Conservation (phyloP, 2,113 vertebrate species). For the Clarias magur region DNA sequence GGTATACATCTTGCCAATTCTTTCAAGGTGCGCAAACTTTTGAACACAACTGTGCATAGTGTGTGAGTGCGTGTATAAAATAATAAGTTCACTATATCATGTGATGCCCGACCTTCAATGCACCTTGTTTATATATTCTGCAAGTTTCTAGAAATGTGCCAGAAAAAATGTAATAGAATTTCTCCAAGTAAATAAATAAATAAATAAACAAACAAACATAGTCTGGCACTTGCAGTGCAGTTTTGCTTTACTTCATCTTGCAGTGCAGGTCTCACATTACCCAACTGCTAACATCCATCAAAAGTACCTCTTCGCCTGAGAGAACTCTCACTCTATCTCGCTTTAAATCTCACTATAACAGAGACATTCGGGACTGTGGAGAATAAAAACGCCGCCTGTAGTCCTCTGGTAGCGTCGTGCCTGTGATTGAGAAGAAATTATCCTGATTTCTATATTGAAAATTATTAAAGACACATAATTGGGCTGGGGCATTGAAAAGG, state of each 20-base stretch:
- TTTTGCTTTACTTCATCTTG: not conserved
- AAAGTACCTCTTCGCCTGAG: constrained; percentile 26
- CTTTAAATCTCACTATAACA: not conserved
- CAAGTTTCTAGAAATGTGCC: not conserved
- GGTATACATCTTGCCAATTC: too few relatives aligned
- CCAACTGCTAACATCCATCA: constrained; percentile 18
- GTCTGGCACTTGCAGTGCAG: not conserved
- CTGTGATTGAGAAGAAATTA: not conserved
- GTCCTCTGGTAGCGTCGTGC: not conserved
- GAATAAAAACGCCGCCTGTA: not conserved
- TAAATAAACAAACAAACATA: too few relatives aligned
- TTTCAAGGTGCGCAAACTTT: too few relatives aligned
- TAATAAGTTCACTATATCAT: not conserved
- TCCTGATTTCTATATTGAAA: not conserved
- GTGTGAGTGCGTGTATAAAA: too few relatives aligned
- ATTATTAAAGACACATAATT: not conserved
- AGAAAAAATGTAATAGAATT: too few relatives aligned
- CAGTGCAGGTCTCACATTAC: not conserved
- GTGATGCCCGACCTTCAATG: not conserved
- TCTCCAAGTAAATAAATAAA: too few relatives aligned
- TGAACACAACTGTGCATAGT: too few relatives aligned
- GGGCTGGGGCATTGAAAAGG: too few relatives aligned
- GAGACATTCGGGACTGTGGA: not conserved
- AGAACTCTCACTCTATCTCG: not conserved
- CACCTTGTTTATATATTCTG: not conserved